Conservation (phyloP, 2,113 vertebrate species). For the Trochalopteron elliotii region DNA sequence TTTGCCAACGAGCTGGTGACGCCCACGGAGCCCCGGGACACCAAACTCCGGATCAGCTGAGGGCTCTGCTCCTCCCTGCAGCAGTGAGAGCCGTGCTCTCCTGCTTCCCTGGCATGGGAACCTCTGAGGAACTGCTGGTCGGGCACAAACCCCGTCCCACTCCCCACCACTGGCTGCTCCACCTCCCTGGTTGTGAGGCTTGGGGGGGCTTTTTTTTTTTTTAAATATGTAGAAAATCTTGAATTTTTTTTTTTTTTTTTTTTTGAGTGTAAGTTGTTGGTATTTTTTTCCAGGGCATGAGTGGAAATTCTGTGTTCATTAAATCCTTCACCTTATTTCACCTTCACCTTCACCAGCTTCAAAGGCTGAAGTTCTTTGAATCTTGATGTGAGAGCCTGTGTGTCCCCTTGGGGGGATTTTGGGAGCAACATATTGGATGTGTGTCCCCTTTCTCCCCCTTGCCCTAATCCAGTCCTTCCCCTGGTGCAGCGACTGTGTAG, state of each 20-base stretch:
- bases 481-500: conserved; percentile 36
- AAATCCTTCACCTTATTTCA: not conserved
- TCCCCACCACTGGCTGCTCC: not conserved
- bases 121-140: conserved; percentile 21
- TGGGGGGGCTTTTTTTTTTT: conserved; percentile 16
- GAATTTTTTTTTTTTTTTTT: not conserved
- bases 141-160: not conserved
- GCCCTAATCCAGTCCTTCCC: not conserved
- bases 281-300: conserved; percentile 48
- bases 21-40: conserved; percentile 11
- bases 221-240: conserved; percentile 68
- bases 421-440: not conserved
- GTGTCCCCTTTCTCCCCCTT: not conserved
- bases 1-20: conserved; percentile 74
- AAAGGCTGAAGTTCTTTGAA: not conserved
- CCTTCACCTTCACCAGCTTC: not conserved
- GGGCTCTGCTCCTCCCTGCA: not conserved
- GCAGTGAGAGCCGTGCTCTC: not conserved
- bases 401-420: not conserved
- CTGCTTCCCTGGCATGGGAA: not conserved
- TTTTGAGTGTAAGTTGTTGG: not conserved
- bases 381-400: not conserved
- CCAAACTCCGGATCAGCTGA: conserved; percentile 57
- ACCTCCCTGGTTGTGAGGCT: conserved; percentile 56
- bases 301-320: conserved; percentile 3